phyloP scores from a whole-genome alignment of 1,140 invertebrate species.

The Aphis craccivora region DNA sequence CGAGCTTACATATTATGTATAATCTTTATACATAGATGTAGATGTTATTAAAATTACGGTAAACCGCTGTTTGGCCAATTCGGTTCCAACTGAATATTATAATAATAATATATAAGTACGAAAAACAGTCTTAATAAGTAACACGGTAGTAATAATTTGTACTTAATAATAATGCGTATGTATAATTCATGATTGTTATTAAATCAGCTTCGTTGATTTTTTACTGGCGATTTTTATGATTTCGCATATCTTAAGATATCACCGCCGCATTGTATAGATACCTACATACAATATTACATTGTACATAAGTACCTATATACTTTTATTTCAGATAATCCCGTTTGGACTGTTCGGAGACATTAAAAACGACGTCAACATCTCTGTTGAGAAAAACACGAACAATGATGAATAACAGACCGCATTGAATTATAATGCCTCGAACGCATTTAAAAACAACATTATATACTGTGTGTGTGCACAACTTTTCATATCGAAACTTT shows the following conservation, averaged over 20 bases:
- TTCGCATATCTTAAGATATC: not conserved
- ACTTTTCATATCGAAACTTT: not conserved
- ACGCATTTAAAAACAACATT: not conserved
- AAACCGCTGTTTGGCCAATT: not conserved
- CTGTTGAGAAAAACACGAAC: not conserved
- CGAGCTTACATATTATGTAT: not conserved
- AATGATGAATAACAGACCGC: not conserved
- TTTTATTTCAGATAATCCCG: not conserved
- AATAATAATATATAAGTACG: not conserved
- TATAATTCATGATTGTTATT: not conserved
- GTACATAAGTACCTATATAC: not conserved
- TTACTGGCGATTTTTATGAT: not conserved
- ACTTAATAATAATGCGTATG: not conserved
- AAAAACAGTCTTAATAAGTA: not conserved
- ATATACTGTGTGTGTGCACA: not conserved
- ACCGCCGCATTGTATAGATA: not conserved
- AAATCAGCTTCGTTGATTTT: not conserved
- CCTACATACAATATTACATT: not conserved
- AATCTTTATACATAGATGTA: too few species aligned
- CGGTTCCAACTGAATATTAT: not conserved
- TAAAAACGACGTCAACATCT: not conserved
- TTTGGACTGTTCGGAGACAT: not conserved
- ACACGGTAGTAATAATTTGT: not conserved
- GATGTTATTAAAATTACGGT: not conserved
- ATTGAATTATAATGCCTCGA: not conserved